Evolutionary conservation across 2,113 vertebrate species (phyloP).

Genomic region (Seriola dumerili): DNA sequence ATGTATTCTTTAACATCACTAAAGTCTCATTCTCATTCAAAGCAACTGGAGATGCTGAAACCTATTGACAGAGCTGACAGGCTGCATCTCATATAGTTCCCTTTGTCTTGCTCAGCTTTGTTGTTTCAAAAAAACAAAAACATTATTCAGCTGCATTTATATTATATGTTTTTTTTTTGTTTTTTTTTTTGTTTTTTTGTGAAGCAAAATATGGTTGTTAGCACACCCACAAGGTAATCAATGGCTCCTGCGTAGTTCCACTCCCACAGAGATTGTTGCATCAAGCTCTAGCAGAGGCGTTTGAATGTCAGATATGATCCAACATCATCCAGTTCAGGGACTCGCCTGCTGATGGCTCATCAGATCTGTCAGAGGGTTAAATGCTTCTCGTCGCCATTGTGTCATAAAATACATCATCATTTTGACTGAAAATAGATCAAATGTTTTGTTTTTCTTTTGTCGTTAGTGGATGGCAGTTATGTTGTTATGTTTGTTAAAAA

Average conservation of each 20-base stretch:
- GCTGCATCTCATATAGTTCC: not conserved
- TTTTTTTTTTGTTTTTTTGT: constrained; percentile 7
- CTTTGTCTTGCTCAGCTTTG: not conserved
- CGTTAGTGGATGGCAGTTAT: not conserved
- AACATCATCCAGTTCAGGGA: constrained; percentile 35
- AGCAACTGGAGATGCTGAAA: not conserved
- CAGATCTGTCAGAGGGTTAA: constrained; percentile 38
- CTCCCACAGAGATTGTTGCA: constrained; percentile 62
- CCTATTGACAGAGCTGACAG: not conserved
- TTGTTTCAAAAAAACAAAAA: not conserved
- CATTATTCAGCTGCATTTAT: not conserved
- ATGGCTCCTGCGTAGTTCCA: constrained; percentile 55
- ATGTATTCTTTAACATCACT: not conserved
- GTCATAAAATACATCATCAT: not conserved
- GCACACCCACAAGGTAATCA: constrained; percentile 66
- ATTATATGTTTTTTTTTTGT: not conserved
- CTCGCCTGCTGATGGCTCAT: constrained; percentile 57
- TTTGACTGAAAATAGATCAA: not conserved
- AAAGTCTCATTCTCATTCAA: not conserved
- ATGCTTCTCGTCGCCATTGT: not conserved
- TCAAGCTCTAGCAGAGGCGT: constrained; percentile 64
- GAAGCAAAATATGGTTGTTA: constrained; percentile 57
- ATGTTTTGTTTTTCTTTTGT: not conserved
- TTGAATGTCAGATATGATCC: constrained; percentile 67
- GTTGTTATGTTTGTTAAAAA: not conserved